These are phyloP conservation scores for Gorsachius magnificus DNA, from an alignment of 2,797 vertebrate species.

Conservation along the genomic window DNA sequence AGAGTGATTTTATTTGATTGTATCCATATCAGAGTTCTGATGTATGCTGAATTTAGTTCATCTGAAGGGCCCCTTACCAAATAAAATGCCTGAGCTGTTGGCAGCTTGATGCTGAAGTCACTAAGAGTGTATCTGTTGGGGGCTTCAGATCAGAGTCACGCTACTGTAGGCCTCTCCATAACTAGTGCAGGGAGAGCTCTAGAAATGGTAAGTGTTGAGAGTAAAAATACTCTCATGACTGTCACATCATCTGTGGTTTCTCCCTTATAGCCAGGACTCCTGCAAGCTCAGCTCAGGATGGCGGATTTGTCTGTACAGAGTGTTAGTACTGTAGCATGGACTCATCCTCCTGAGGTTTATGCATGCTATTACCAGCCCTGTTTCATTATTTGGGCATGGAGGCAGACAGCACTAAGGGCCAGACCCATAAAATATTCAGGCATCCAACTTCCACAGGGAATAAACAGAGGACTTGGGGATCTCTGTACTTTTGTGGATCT, in stretches of 20 bases:
- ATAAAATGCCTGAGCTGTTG: not conserved
- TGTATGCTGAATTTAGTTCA: not conserved
- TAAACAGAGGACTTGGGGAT: not conserved
- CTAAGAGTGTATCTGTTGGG: not conserved
- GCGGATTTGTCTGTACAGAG: not conserved
- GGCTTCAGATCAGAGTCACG: rapidly evolving
- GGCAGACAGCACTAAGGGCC: not conserved
- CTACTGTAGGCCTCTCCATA: not conserved
- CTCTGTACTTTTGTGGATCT: not conserved
- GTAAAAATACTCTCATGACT: not conserved
- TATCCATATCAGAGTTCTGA: not conserved
- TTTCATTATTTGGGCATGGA: not conserved
- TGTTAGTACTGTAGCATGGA: not conserved
- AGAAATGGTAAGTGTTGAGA: not conserved
- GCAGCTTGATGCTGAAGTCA: not conserved
- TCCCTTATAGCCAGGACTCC: not conserved
- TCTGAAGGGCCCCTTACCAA: not conserved
- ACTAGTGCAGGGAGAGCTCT: not conserved
- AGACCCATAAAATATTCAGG: not conserved
- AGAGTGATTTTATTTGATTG: not conserved
- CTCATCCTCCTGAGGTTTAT: not conserved
- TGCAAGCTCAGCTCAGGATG: not conserved
- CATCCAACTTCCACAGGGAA: not conserved
- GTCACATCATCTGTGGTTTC: not conserved
- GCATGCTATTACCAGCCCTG: not conserved